Percentiles rank a stretch among this genome's conserved stretches.
Evolutionary conservation across 2,888 invertebrate species (phyloP).

Genomic region (Scotopteryx bipunctaria): DNA sequence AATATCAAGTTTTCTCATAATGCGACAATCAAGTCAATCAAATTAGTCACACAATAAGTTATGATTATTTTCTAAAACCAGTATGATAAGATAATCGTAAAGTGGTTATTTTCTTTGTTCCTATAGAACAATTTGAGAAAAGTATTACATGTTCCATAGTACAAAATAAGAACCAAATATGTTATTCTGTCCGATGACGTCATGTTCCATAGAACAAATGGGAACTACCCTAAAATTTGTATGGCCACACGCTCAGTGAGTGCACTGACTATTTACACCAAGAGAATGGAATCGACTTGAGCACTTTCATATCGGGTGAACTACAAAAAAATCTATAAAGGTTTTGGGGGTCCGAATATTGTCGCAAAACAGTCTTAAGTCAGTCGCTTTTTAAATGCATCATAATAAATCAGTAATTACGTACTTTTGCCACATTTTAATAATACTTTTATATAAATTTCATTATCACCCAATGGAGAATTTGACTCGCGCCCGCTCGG

Average conservation of each 20-base stretch:
- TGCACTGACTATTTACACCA: constrained; percentile 76
- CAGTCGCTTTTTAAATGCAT: constrained; percentile 71
- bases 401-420: constrained; percentile 51
- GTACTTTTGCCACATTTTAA: constrained; percentile 67
- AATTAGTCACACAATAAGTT: no score
- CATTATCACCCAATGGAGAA: constrained; percentile 77
- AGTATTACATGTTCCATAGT: no score
- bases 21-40: no score
- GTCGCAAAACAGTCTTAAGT: constrained; percentile 72
- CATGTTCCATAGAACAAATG: no score
- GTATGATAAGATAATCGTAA: no score
- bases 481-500: constrained; percentile 53
- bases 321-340: not conserved
- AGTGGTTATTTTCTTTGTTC: no score
- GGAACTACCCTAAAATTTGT: no score
- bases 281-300: constrained; percentile 32
- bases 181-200: no score
- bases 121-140: no score
- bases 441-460: constrained; percentile 66
- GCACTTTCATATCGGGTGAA: constrained; percentile 20
- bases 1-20: no score
- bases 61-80: no score
- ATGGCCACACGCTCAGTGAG: constrained; percentile 80
- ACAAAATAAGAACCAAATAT: no score
- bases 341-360: constrained; percentile 47